phyloP scores from a whole-genome alignment of 2,888 invertebrate genomes.

The Agriotes lineatus region DNA sequence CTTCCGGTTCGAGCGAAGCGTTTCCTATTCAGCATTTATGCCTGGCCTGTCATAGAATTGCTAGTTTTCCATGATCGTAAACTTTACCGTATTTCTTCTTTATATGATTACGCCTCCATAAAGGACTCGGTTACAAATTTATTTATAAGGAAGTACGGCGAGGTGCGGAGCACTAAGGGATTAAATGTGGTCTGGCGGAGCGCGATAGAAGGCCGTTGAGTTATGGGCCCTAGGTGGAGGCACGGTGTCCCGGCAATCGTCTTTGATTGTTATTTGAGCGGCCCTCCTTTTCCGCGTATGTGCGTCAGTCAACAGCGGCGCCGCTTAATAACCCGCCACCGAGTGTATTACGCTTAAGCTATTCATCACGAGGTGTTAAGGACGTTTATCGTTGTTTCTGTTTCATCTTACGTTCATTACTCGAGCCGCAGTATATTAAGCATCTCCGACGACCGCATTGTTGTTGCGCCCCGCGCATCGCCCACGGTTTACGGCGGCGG shows the following conservation, averaged over 20 bases:
- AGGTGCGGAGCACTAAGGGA: constrained; percentile 55
- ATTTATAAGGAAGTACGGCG: constrained; percentile 57
- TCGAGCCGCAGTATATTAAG: constrained; percentile 63
- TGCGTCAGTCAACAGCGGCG: constrained; percentile 45
- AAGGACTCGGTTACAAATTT: constrained; percentile 60
- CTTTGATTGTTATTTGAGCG: constrained; percentile 62
- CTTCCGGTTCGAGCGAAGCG: constrained; percentile 48
- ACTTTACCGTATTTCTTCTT: constrained; percentile 62
- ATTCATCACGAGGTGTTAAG: constrained; percentile 64
- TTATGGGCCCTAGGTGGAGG: constrained; percentile 56
- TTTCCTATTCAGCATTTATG: constrained; percentile 53
- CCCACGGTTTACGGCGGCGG: constrained; percentile 47
- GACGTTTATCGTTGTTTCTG: constrained; percentile 65
- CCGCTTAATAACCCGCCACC: constrained; percentile 54
- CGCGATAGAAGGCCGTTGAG: constrained; percentile 60
- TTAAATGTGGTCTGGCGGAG: constrained; percentile 60
- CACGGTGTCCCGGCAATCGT: constrained; percentile 57
- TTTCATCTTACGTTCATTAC: constrained; percentile 65
- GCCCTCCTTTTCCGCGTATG: constrained; percentile 57
- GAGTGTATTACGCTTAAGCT: constrained; percentile 62
- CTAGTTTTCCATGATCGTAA: constrained; percentile 58
- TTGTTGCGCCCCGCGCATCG: constrained; percentile 55
- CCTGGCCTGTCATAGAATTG: constrained; percentile 51
- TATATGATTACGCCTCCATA: constrained; percentile 61
- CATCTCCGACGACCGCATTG: constrained; percentile 63